Conservation (phyloP, 2,888 invertebrate genomes). For the Philereme transversata region DNA sequence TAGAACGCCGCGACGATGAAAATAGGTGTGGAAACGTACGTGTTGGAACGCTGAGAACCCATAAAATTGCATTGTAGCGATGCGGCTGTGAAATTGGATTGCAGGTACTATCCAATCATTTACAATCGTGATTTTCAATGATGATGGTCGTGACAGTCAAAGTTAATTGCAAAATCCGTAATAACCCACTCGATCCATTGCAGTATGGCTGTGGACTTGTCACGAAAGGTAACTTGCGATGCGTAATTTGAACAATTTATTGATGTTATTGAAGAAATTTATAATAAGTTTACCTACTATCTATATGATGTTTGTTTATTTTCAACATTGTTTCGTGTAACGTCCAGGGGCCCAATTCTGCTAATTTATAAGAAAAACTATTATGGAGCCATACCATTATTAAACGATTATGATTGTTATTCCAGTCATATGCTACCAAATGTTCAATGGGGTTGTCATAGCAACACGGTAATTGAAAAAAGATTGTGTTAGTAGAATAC, state of each 20-base stretch:
- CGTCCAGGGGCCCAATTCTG: too few species aligned
- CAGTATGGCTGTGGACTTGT: conserved; percentile 9
- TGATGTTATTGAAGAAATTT: conserved; percentile 3
- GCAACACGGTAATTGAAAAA: too few species aligned
- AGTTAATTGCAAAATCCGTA: conserved; percentile 32
- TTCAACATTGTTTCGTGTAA: not conserved
- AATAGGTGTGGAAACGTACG: conserved; percentile 56
- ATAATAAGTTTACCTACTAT: not conserved
- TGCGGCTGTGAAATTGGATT: conserved; percentile 73
- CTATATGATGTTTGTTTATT: not conserved
- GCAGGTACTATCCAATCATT: conserved; percentile 69
- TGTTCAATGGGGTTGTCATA: too few species aligned
- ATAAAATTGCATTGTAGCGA: conserved; percentile 72
- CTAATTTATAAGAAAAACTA: too few species aligned
- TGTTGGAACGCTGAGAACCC: conserved; percentile 63
- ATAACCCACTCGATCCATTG: conserved; percentile 15
- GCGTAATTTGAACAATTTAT: conserved; percentile 1
- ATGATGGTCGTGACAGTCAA: conserved; percentile 66
- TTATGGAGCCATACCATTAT: too few species aligned
- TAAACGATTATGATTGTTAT: not conserved
- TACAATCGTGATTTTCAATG: conserved; percentile 69
- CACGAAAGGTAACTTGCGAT: conserved; percentile 13
- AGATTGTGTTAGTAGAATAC: too few species aligned
- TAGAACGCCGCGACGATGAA: conserved; percentile 58
- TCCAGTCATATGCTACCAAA: not conserved